These are phyloP conservation scores for Solenopsis invicta DNA, from an alignment of 1,140 invertebrate genomes.

Conservation along the genomic window DNA sequence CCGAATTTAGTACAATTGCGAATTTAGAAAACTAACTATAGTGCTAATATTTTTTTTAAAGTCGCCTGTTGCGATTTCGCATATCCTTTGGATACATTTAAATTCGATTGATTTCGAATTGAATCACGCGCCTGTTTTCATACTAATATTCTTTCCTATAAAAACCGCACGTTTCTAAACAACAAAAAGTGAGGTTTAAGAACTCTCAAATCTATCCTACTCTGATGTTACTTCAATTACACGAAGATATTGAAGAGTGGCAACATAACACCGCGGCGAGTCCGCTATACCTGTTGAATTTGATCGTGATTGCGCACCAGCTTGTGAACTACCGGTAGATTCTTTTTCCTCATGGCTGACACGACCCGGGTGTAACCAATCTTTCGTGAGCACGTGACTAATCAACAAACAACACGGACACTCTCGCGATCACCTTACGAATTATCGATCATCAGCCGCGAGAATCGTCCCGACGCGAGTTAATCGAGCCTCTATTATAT, in stretches of 20 bases:
- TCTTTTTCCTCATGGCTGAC: constrained; percentile 79
- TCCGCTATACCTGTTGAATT: constrained; percentile 75
- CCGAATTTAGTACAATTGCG: neutral
- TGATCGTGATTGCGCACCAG: constrained; percentile 78
- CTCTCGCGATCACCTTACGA: constrained; percentile 50
- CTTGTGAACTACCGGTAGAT: constrained; percentile 83
- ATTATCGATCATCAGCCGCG: constrained; percentile 48
- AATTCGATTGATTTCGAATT: neutral
- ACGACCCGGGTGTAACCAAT: neutral
- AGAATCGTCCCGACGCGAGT: constrained; percentile 13
- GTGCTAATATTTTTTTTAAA: neutral
- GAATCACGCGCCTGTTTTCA: neutral
- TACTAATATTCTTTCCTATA: neutral
- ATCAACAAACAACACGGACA: constrained; percentile 30
- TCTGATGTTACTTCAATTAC: neutral
- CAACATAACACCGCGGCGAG: neutral
- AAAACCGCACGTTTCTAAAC: neutral
- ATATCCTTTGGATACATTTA: neutral
- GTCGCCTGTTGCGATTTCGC: neutral
- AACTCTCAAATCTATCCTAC: neutral
- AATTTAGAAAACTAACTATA: neutral
- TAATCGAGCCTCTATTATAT: constrained; percentile 42
- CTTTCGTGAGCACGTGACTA: constrained; percentile 54
- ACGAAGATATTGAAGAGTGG: neutral
- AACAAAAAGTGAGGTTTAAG: neutral